phyloP scores from a whole-genome alignment of 2,113 vertebrate genomes.

The Gallinago paraguaiae region DNA sequence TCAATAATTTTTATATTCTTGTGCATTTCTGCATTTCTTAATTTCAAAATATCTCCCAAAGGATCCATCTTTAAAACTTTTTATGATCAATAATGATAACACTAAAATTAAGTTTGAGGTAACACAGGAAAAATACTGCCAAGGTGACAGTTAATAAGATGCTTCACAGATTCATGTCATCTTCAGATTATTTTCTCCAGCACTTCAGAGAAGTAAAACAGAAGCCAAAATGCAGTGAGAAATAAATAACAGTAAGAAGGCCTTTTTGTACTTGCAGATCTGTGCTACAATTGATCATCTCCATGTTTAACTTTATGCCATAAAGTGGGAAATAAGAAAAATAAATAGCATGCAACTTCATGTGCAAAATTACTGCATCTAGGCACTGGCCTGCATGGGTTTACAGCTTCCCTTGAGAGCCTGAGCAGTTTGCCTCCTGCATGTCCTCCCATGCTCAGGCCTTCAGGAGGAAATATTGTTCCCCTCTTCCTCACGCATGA shows the following conservation, averaged over 20 bases:
- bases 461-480: background rate
- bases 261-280: background rate
- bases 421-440: background rate
- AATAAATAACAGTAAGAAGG: background rate
- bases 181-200: background rate
- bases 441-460: background rate
- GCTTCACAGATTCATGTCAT: background rate
- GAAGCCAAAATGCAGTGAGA: background rate
- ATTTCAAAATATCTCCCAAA: background rate
- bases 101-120: background rate
- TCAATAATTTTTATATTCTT: background rate
- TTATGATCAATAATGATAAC: background rate
- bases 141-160: background rate
- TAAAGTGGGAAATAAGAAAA: constrained; percentile 1
- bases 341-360: background rate
- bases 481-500: rapidly evolving
- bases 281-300: background rate
- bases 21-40: background rate
- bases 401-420: background rate
- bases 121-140: background rate
- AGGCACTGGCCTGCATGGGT: background rate
- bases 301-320: background rate
- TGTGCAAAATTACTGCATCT: background rate
- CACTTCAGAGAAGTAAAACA: background rate
- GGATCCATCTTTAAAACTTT: background rate